Percentiles rank a stretch among this genome's conserved stretches.
Conservation (phyloP, 1,140 invertebrate genomes). For the Prorops nasuta region DNA sequence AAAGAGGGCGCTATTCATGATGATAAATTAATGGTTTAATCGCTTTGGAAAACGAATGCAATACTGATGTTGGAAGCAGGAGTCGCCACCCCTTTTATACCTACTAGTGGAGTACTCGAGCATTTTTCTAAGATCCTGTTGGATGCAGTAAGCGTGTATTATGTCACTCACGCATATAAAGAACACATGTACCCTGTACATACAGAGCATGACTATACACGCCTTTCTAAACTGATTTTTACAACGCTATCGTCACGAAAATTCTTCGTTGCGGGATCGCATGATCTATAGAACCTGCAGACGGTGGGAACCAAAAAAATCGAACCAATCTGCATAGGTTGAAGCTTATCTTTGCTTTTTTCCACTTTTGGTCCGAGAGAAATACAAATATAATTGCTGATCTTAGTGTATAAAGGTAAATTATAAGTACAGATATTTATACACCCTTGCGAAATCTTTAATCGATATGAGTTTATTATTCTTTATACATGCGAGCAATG, state of each 20-base stretch:
- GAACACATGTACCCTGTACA: conserved; percentile 7
- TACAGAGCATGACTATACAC: conserved; percentile 17
- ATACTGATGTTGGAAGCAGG: conserved; percentile 36
- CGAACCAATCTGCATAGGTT: background rate
- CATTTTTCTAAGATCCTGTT: conserved; percentile 26
- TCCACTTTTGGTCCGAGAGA: no score
- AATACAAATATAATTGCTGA: no score
- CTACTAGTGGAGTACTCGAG: no score
- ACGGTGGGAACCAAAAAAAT: conserved; percentile 12
- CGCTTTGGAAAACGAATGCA: no score
- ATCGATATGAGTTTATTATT: no score
- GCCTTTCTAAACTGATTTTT: conserved; percentile 40
- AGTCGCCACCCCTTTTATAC: conserved; percentile 47
- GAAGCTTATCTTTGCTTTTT: background rate
- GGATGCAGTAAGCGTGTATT: conserved; percentile 24
- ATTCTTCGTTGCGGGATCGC: conserved; percentile 23
- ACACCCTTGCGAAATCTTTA: no score
- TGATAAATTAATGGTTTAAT: no score
- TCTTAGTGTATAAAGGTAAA: no score
- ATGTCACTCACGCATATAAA: conserved; percentile 15
- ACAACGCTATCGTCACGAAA: conserved; percentile 26
- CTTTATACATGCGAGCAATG: no score
- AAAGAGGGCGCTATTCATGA: no score
- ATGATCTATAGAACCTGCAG: conserved; percentile 3
- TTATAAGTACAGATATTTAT: no score